phyloP scores from a whole-genome alignment of 2,113 vertebrate species.

The Oxyruncus cristatus region DNA sequence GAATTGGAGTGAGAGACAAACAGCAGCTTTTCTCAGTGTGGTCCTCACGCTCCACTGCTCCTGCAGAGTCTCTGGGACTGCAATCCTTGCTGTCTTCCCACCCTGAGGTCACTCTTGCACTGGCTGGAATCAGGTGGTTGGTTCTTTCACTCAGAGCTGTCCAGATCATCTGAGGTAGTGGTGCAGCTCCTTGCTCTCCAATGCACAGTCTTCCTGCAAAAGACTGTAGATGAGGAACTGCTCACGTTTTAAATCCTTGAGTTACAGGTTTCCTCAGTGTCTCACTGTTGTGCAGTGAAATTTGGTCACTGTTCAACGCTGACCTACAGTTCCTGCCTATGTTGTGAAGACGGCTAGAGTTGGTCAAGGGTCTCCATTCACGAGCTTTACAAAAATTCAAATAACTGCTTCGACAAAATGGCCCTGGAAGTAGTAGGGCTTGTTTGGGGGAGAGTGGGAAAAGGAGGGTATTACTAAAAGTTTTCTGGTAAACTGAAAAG shows the following conservation, averaged over 20 bases:
- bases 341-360: neutral
- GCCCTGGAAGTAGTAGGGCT: neutral
- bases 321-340: neutral
- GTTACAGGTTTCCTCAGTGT: neutral
- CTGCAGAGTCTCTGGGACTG: neutral
- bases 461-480: neutral
- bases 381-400: neutral
- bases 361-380: neutral
- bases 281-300: neutral
- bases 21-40: neutral
- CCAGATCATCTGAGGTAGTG: neutral
- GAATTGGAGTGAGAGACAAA: neutral
- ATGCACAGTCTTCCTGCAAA: neutral
- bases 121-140: neutral
- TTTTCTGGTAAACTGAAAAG: neutral
- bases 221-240: neutral
- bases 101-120: accelerated
- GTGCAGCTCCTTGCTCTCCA: neutral
- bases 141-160: neutral
- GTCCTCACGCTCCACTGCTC: neutral
- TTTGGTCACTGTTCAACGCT: neutral
- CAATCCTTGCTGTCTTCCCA: neutral
- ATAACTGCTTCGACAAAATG: neutral
- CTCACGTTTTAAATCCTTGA: neutral
- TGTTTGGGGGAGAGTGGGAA: neutral